Evolutionary conservation across 2,888 invertebrate species (phyloP), one percentile per base, ranked within the genome.

Genomic region (Graphium colonna): DNA sequence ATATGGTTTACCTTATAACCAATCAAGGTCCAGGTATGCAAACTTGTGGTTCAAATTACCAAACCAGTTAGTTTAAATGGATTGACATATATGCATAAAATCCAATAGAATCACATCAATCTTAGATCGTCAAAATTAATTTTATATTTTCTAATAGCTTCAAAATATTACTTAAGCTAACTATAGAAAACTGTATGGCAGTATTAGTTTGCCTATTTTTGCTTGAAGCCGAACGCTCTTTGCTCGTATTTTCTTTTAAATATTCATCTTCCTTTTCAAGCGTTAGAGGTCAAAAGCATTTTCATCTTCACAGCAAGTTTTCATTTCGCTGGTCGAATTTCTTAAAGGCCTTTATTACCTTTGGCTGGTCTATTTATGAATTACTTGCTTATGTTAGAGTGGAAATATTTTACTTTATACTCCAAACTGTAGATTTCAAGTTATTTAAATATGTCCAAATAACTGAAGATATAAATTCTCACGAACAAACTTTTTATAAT

Each of bases 221-320:
- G 28, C 16, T 26, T 16, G 36, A 36, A 54, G 33, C 13, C 56
- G 52, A 51, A 56, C 58, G 63, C 58, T 58, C 57, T 57, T 55
- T 57, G 59, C 58, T 52, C 47, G 60, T 61, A 58, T 60, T 61
- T 64, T 60, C 62, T 61, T 61, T 62, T 68, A 60, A 67, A 68
- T 65, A 66, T 68, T 65, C 62, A 67, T 54, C 55, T 60, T 55
- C 56, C 60, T 58, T 55, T 57, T 59, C 57, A 48, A 62, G 61
- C 60, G 57, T 61, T 60, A 57, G 61, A 66, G 64, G 62, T 64
- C 63, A 62, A 67, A 64, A 63, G 63, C 61, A 63, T 65, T 33
- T 65, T 65, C 62, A 63, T 65, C 63, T 63, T 62, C 62, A 62
- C 60, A 61, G 51, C 54, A 59, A 62, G 60, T 60, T 64, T 65